These are phyloP conservation scores for Odontamblyopus rebecca DNA, from an alignment of 2,797 vertebrate genomes.

Conservation along the genomic window DNA sequence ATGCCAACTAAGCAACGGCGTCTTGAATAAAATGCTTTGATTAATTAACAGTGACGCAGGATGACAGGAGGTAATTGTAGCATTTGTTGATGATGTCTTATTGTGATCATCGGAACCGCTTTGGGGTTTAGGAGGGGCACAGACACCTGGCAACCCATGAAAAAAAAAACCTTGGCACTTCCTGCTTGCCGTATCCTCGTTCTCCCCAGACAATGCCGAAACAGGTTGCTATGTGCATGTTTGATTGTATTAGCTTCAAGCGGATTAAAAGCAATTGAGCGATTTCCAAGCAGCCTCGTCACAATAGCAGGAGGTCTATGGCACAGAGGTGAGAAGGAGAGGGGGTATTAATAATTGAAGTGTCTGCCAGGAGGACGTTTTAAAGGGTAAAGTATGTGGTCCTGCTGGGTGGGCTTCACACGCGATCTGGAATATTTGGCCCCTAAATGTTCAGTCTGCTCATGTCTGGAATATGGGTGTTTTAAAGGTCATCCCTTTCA, in stretches of 20 bases:
- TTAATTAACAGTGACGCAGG: constrained; percentile 61
- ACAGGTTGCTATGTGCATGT: constrained; percentile 46
- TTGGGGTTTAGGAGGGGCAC: constrained; percentile 46
- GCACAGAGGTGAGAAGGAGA: constrained; percentile 23
- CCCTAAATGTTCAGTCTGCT: not conserved
- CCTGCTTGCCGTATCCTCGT: constrained; percentile 12
- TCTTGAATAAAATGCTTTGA: constrained; percentile 66
- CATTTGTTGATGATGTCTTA: constrained; percentile 64
- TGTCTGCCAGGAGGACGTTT: constrained; percentile 28
- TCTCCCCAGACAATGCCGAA: constrained; percentile 26
- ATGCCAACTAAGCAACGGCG: constrained; percentile 41
- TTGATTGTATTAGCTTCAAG: constrained; percentile 71
- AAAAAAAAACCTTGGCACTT: constrained; percentile 35
- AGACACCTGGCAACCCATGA: constrained; percentile 71
- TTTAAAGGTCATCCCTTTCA: not conserved
- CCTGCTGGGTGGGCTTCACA: constrained; percentile 22
- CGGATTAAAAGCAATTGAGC: constrained; percentile 58
- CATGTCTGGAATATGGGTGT: constrained; percentile 12
- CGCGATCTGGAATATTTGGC: constrained; percentile 16
- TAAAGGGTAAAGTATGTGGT: constrained; percentile 17
- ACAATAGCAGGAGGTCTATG: constrained; percentile 56
- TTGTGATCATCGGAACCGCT: constrained; percentile 64
- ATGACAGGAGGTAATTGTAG: constrained; percentile 67
- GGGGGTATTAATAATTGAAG: constrained; percentile 68
- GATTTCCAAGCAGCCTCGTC: constrained; percentile 65